Conservation (phyloP, 2,113 vertebrate species). For the Enhydra lutris region DNA sequence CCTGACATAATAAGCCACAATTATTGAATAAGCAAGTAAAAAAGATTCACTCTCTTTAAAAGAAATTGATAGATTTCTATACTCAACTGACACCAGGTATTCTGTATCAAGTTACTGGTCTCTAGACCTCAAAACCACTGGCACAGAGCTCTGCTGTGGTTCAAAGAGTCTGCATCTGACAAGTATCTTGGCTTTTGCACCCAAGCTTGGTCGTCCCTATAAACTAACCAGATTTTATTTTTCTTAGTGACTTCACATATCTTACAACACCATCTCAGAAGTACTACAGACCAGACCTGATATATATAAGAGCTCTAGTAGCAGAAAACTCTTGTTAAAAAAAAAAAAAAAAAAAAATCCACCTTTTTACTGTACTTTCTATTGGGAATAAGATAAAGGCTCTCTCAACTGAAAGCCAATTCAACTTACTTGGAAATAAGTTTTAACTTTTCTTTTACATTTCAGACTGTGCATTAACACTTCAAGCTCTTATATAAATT, state of each 20-base stretch:
- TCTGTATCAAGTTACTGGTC: background rate
- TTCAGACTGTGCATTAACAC: slow-evolving; percentile 36
- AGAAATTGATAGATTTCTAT: background rate
- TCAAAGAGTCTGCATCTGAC: background rate
- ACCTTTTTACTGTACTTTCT: slow-evolving; percentile 31
- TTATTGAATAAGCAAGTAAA: slow-evolving; percentile 44
- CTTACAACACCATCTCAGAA: slow-evolving; percentile 36
- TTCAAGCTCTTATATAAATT: background rate
- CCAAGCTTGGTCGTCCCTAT: background rate
- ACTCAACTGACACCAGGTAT: slow-evolving; percentile 12
- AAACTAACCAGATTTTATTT: slow-evolving; percentile 40
- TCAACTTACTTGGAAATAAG: slow-evolving; percentile 33
- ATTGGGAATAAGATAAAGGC: slow-evolving; percentile 6
- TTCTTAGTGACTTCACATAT: slow-evolving; percentile 22
- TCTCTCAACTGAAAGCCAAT: slow-evolving; percentile 48
- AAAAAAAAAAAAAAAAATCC: slow-evolving; percentile 18
- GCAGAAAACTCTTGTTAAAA: background rate
- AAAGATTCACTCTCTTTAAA: background rate
- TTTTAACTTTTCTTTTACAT: slow-evolving; percentile 50
- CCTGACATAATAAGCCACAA: background rate
- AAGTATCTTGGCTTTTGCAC: background rate
- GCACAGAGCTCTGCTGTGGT: slow-evolving; percentile 1
- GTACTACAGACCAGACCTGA: background rate
- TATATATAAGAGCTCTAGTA: background rate
- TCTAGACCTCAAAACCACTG: background rate